Evolutionary conservation across 1,140 invertebrate genomes (phyloP), one percentile per base, ranked within the genome.

Genomic region (Drosophila mojavensis): DNA sequence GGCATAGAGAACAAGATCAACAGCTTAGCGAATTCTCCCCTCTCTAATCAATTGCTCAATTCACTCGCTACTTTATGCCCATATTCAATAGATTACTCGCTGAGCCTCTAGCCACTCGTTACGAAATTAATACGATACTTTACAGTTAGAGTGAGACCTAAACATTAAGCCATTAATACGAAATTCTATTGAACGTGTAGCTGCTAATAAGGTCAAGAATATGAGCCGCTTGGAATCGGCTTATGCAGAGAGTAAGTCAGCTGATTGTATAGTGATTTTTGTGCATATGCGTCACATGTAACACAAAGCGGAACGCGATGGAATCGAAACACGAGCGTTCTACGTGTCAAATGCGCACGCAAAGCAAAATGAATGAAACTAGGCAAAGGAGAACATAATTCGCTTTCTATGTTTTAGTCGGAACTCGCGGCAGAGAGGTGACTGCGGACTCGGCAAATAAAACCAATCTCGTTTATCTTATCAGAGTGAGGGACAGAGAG

Each of bases 381-480:
- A 36, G n/a, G 28, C 5, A 5, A 45, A 5, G 10, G 39, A 47
- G 69, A 9, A 28, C 20, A 15, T 30, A 24, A 24, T 15, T 7
- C 43, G 17, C 11, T 47, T 47, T 15, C 43, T 39, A 39, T 39
- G 43, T 17, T 17, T 47, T 39, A 39, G 3, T 36, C 26, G 13
- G 20, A 45, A 24, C 1, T 11, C 13, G 17, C 6, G 28, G 36
- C 15, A 13, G 17, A 24, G 30, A 30, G 48, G 41, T 47, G 30
- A 9, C 9, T 28, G n/a, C 41, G n/a, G 59, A 33, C 65, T 64
- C 63, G 39, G 60, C 60, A 75, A 70, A 75, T 75, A 58, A 26
- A 56, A 68, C 28, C 54, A 73, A 66, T 58, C 53, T 59, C 41
- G 60, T 63, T 75, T 75, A 75, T 75, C 72, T 75, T 75, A 75